Percentiles rank a stretch among this genome's conserved stretches.
These are phyloP conservation scores for Lucilia cuprina DNA, from an alignment of 1,140 invertebrate species.

Conservation along the genomic window DNA sequence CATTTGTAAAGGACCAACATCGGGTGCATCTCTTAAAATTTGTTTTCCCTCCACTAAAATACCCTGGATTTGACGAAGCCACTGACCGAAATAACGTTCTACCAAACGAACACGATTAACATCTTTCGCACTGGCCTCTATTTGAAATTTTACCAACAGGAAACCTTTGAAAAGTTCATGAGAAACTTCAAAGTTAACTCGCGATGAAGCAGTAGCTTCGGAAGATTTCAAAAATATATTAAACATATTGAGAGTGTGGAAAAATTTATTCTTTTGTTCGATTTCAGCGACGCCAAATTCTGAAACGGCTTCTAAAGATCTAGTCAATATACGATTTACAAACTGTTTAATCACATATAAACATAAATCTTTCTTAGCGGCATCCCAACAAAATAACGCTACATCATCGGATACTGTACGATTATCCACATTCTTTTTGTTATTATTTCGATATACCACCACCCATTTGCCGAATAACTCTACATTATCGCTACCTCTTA, in stretches of 20 bases:
- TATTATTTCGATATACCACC: slow-evolving; percentile 65
- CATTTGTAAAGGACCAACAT: slow-evolving; percentile 81
- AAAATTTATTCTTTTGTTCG: slow-evolving; percentile 65
- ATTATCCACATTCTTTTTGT: slow-evolving; percentile 64
- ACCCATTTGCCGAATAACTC: slow-evolving; percentile 65
- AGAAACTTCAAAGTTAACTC: slow-evolving; percentile 47
- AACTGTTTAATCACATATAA: slow-evolving; percentile 64
- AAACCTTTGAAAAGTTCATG: slow-evolving; percentile 52
- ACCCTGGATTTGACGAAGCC: slow-evolving; percentile 54
- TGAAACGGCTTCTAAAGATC: slow-evolving; percentile 61
- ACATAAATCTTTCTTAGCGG: slow-evolving; percentile 60
- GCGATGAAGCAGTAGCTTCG: slow-evolving; percentile 44
- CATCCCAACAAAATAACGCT: slow-evolving; percentile 56
- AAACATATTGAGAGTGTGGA: slow-evolving; percentile 66
- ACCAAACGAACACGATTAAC: slow-evolving; percentile 45
- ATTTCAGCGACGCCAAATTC: slow-evolving; percentile 68
- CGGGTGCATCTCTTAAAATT: slow-evolving; percentile 79
- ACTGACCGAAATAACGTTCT: slow-evolving; percentile 49
- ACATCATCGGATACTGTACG: slow-evolving; percentile 66
- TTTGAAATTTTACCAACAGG: slow-evolving; percentile 53
- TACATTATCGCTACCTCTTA: slow-evolving; percentile 64
- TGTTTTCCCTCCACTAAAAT: slow-evolving; percentile 68
- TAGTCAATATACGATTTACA: slow-evolving; percentile 63
- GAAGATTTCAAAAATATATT: slow-evolving; percentile 62
- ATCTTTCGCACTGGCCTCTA: slow-evolving; percentile 50